phyloP scores from a whole-genome alignment of 92 coral and sea anemone genomes.

The Bergia sp. region DNA sequence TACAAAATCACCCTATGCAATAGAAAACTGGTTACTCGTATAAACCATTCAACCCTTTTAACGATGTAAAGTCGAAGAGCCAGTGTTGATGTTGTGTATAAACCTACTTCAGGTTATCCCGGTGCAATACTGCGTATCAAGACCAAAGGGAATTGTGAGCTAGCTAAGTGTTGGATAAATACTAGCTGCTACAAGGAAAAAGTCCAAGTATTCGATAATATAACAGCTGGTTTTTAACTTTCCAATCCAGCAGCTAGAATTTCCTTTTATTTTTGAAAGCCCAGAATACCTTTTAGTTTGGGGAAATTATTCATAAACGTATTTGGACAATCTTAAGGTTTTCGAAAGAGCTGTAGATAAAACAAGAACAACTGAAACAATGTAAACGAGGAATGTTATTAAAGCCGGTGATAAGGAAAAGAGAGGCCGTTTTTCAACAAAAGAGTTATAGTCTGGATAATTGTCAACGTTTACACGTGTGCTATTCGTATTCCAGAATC shows the following conservation, averaged over 20 bases:
- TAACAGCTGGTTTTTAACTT: not conserved
- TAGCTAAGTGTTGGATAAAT: not conserved
- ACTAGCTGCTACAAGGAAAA: not conserved
- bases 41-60: not conserved
- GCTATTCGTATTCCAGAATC: slow-evolving; percentile 87
- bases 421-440: not conserved
- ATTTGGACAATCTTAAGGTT: too few relatives aligned
- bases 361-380: not conserved
- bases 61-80: too few relatives aligned
- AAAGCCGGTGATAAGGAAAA: not conserved
- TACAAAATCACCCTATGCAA: slow-evolving; percentile 9
- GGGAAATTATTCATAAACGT: too few relatives aligned
- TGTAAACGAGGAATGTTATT: not conserved
- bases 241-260: not conserved
- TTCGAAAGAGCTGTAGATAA: not conserved
- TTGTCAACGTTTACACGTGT: not conserved
- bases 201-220: too few relatives aligned
- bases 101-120: not conserved
- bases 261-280: too few relatives aligned
- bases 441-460: not conserved
- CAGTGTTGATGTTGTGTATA: not conserved
- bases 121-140: not conserved
- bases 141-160: not conserved
- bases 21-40: slow-evolving; percentile 12
- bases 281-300: too few relatives aligned